Evolutionary conservation across 2,797 vertebrate genomes (phyloP), one percentile per base, ranked within the genome.

Genomic region (Macropus fuliginosus): DNA sequence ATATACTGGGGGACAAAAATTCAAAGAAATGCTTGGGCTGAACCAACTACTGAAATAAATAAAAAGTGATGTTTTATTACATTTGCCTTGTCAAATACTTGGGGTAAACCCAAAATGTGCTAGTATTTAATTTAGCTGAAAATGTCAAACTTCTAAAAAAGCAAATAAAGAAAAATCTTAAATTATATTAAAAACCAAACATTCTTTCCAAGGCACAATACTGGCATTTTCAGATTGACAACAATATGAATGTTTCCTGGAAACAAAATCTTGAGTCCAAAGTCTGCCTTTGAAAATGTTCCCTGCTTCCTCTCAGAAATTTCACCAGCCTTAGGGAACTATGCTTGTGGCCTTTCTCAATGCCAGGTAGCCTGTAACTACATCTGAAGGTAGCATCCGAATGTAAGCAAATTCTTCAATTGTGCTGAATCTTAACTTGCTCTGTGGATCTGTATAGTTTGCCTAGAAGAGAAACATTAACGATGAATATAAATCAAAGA

Each of bases 371-470:
- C 99, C 99, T 0, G 99, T 99, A 93, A 99, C 98, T 5, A 99
- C 99, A 66, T 99, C 99, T 0, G 99, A 99, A 27, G 99, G 99
- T 93, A 99, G 99, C 98, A 99, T 99, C 93, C 99, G 99, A 94
- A 99, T 99, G 96, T 99, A 99, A 93, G 99, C 99, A 98, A 99
- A 99, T 98, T 99, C 99, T 96, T 99, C 99, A 0, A 98, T 99
- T 21, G 99, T 99, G 92, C 99, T 99, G 98, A 99, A 99, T 66
- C 99, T 99, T 74, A 99, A 98, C 98, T 99, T 99, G 96, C 99
- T 99, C 98, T 99, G 99, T 66, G 99, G 99, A 98, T 99, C 99
- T 28, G 99, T 99, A 98, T 99, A 99, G 98, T 99, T 99, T 95
- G 99, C 99, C 99, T 99, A 97, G 56, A 97, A 98, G 94, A 97